Evolutionary conservation across 2,113 vertebrate species (phyloP).

Genomic region (Boleophthalmus pectinirostris): DNA sequence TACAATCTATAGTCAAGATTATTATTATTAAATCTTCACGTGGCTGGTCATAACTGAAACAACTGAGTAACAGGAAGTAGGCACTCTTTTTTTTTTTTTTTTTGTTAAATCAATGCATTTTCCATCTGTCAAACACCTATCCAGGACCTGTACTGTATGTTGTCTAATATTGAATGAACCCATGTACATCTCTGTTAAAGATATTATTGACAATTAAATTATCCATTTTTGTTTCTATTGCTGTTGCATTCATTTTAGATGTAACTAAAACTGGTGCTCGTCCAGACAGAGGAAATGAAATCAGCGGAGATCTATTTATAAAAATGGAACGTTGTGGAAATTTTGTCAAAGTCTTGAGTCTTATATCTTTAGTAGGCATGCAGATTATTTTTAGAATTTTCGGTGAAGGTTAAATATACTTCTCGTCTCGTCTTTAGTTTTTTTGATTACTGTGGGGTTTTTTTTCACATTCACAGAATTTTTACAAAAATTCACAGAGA

Average conservation of each 20-base stretch:
- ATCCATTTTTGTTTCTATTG: conserved; percentile 56
- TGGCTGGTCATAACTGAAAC: too few species aligned
- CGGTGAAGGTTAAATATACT: background rate
- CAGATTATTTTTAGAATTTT: background rate
- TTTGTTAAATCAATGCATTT: background rate
- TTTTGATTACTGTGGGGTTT: too few species aligned
- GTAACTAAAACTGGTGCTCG: background rate
- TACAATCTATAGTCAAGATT: too few species aligned
- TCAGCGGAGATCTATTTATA: conserved; percentile 39
- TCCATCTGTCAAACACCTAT: background rate
- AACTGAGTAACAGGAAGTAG: too few species aligned
- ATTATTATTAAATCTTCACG: too few species aligned
- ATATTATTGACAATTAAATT: conserved; percentile 67
- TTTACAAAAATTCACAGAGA: too few species aligned
- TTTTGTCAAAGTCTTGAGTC: background rate
- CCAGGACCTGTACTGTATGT: conserved; percentile 68
- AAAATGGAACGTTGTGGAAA: conserved; percentile 28
- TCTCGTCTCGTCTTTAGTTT: too few species aligned
- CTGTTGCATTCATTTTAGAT: background rate
- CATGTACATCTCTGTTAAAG: conserved; percentile 71
- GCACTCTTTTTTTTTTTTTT: background rate
- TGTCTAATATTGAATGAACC: conserved; percentile 54
- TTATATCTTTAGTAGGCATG: background rate
- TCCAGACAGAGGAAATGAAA: conserved; percentile 11
- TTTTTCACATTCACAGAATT: too few species aligned